Base-by-base conservation (phyloP, 64 coral and sea anemone species). In the Pocillopora damicornis region DNA sequence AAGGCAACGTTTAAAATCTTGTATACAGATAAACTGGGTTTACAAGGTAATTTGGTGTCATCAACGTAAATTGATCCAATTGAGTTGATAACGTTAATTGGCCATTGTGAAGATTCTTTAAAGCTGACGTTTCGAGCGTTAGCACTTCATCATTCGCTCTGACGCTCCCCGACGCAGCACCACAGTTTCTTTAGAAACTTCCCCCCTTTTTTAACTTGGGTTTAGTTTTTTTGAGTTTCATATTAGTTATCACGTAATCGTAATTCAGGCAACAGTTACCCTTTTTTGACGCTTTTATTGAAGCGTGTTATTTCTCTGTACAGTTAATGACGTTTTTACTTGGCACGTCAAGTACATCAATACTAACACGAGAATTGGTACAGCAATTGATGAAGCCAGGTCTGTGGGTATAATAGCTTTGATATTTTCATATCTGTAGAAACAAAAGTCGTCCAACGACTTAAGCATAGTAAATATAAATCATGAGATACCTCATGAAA, bases 341-440 rank as follows among this genome's bases (percentile, higher is more conserved):
- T 79, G 81, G 87, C 37, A 85, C 36, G 23, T 61, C 83, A 20
- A 37, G 88, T 16, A 74, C 77, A 61, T 79, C 34, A 61, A 67
- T 96, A 23, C 63, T 96, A 34, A 67, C 83, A 59, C 71, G 75
- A 23, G 72, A 93, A 76, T 79, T 93, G 17, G 63, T 96, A 4
- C 80, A 80, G 34, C 81, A 96, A 60, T 51, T 96, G 25, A 81
- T 93, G 35, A 93, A 71, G 65, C 94, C 94, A 96, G 89, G 94
- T 96, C 11, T 45, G 91, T 90, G 37, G 6, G 6, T 17, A 15
- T 88, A 2, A 51, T 11, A 77, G 37, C 56, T 11, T 57, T 77
- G 17, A 16, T 17, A 20, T 10, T 25, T 4, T 71, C 4, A 71
- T 5, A 9, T 11, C 67, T 23, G 1, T 63, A 61, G 22, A 71